Percentiles rank a stretch among this genome's conserved stretches.
Conservation (phyloP, 2,113 vertebrate species). For the Apaloderma vittatum region DNA sequence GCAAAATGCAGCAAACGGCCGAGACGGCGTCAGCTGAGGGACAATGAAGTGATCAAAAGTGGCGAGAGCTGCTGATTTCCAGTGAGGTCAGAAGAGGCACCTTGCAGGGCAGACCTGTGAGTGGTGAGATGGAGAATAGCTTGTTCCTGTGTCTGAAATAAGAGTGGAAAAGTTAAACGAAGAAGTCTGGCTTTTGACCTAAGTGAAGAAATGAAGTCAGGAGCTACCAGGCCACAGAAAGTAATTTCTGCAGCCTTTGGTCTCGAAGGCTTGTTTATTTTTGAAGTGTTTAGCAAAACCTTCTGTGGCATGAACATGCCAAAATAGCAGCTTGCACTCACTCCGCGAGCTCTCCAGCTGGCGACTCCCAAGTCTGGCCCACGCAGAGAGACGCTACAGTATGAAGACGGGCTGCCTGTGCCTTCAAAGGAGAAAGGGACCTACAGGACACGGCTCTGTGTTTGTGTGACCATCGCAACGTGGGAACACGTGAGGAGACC, state of each 20-base stretch:
- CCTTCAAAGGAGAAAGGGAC: not conserved
- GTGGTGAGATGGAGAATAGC: slow-evolving; percentile 36
- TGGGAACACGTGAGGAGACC: not conserved
- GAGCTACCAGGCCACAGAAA: slow-evolving; percentile 59
- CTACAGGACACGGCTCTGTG: not conserved
- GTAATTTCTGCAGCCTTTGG: slow-evolving; percentile 59
- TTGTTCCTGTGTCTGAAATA: slow-evolving; percentile 50
- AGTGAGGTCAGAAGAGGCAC: not conserved
- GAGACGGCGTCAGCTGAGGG: not conserved
- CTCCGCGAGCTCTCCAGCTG: slow-evolving; percentile 66
- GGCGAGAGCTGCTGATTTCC: not conserved
- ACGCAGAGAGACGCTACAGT: not conserved
- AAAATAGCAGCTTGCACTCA: slow-evolving; percentile 77
- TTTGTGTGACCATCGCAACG: rapidly evolving
- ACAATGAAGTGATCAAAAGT: not conserved
- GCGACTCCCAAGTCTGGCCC: not conserved
- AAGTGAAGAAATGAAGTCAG: slow-evolving; percentile 64
- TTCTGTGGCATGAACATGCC: slow-evolving; percentile 48
- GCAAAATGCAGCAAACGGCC: not conserved
- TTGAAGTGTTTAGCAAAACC: slow-evolving; percentile 52
- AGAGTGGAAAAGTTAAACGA: slow-evolving; percentile 33
- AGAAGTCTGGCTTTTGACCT: slow-evolving; percentile 68
- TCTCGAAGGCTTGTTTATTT: slow-evolving; percentile 64
- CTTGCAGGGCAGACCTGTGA: slow-evolving; percentile 70
- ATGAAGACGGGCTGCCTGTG: not conserved